A percentile compares a stretch with the other conserved stretches of the same genome.
Evolutionary conservation across 1,140 invertebrate species (phyloP).

Genomic region (Chironomus striatipennis): DNA sequence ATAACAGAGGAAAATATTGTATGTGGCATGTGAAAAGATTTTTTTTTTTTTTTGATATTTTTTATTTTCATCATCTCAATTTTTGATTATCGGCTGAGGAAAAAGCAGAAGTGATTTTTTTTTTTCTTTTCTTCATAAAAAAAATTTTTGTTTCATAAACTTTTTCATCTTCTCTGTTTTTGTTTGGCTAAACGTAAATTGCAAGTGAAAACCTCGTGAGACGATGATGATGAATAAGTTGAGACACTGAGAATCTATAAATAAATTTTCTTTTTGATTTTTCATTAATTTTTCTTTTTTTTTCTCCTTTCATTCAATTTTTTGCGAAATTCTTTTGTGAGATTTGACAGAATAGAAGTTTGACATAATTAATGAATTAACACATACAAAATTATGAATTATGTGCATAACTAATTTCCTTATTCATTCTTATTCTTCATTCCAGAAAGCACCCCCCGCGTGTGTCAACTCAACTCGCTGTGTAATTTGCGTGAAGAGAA

Average conservation of each 20-base stretch:
- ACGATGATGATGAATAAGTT: background rate
- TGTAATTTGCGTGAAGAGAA: background rate
- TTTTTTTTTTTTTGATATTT: no score
- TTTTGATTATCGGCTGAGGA: no score
- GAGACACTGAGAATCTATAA: conserved; percentile 13
- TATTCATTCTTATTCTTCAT: background rate
- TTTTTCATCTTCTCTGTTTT: background rate
- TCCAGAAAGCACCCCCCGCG: background rate
- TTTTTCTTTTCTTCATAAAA: background rate
- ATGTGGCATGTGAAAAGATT: no score
- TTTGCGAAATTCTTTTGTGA: background rate
- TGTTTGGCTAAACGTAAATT: background rate
- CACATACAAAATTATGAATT: background rate
- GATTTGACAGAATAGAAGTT: background rate
- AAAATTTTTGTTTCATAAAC: background rate
- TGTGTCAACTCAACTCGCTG: conserved; percentile 2
- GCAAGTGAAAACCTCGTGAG: conserved; percentile 5
- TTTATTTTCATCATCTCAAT: no score
- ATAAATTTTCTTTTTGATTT: background rate
- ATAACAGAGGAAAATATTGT: no score
- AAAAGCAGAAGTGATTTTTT: background rate
- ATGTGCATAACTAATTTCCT: conserved; percentile 1
- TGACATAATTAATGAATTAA: no score
- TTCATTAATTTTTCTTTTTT: no score
- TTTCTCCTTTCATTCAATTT: no score